These are phyloP conservation scores for Muntiacus reevesi DNA, from an alignment of 2,113 vertebrate species.

Conservation along the genomic window DNA sequence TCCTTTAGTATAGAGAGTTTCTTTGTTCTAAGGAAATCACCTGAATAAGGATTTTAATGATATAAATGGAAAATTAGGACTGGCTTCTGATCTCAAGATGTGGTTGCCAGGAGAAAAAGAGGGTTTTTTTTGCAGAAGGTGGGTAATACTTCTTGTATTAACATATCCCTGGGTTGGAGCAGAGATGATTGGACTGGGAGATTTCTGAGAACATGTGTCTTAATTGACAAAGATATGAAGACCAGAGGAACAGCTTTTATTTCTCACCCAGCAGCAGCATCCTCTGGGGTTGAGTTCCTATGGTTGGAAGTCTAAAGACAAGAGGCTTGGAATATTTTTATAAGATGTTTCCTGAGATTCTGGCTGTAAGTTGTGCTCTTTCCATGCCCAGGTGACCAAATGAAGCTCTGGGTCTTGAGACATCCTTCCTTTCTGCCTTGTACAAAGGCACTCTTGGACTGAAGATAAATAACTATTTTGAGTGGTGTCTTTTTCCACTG, in stretches of 20 bases:
- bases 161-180: background rate
- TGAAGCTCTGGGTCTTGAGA: background rate
- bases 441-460: background rate
- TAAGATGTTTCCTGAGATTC: background rate
- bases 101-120: background rate
- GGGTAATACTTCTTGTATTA: background rate
- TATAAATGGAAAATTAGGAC: constrained; percentile 41
- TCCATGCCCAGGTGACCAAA: background rate
- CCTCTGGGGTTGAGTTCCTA: background rate
- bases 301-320: background rate
- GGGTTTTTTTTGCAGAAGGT: background rate
- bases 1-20: constrained; percentile 19
- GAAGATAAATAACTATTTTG: background rate
- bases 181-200: background rate
- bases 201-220: background rate
- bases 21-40: constrained; percentile 48
- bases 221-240: background rate
- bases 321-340: background rate
- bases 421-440: background rate
- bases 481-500: background rate
- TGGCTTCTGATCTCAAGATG: background rate
- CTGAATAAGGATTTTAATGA: constrained; percentile 13
- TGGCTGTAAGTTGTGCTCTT: background rate
- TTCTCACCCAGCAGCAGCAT: background rate
- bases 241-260: background rate